These are phyloP conservation scores for Orbicella faveolata DNA, from an alignment of 64 coral and sea anemone genomes.

Conservation along the genomic window DNA sequence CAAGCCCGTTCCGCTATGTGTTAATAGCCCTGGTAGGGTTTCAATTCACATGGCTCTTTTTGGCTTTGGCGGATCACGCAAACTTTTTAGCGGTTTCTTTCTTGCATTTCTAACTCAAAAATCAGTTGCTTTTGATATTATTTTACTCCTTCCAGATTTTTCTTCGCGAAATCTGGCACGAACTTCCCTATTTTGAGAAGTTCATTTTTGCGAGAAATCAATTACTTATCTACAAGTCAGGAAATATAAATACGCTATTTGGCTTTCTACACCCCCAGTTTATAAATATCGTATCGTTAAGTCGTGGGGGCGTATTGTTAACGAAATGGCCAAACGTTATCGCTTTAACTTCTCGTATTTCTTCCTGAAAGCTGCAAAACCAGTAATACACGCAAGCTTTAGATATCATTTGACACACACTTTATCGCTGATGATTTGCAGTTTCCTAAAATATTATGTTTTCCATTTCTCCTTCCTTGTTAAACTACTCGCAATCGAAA, in stretches of 20 bases:
- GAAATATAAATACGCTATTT: slow-evolving; percentile 29
- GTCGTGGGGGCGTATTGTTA: slow-evolving; percentile 39
- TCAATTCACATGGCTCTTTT: background rate
- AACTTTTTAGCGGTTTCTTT: background rate
- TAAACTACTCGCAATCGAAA: slow-evolving; percentile 1
- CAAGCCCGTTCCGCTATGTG: slow-evolving; percentile 1
- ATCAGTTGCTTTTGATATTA: background rate
- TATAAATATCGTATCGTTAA: slow-evolving; percentile 15
- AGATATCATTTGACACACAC: slow-evolving; percentile 7
- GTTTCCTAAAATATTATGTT: slow-evolving; percentile 21
- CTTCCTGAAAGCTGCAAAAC: slow-evolving; percentile 20
- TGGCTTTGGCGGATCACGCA: background rate
- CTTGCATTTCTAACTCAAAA: background rate
- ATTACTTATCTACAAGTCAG: background rate
- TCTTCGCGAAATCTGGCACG: background rate
- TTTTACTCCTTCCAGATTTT: background rate
- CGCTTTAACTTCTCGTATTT: slow-evolving; percentile 22
- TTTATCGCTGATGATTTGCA: slow-evolving; percentile 17
- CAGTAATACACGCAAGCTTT: background rate
- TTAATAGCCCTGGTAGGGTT: background rate
- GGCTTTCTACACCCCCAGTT: background rate
- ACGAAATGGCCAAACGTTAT: slow-evolving; percentile 43
- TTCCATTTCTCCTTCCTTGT: background rate
- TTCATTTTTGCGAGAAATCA: background rate
- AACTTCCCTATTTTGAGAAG: background rate